These are phyloP conservation scores for Petrocephalus zakoni DNA, from an alignment of 2,113 vertebrate species.

Conservation along the genomic window DNA sequence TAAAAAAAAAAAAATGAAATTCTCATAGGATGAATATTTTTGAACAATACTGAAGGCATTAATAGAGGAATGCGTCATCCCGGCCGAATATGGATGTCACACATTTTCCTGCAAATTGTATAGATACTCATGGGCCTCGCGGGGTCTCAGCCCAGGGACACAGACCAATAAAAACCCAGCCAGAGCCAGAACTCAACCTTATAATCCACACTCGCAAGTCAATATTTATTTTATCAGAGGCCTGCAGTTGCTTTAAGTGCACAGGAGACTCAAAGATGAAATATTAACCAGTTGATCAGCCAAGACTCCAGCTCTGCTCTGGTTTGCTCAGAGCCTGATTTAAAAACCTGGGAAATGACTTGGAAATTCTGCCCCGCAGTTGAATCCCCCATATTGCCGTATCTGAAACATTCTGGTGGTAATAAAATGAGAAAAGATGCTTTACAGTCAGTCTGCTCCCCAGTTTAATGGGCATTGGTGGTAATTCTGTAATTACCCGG, in stretches of 20 bases:
- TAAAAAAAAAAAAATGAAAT: not conserved
- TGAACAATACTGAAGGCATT: not conserved
- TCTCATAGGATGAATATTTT: not conserved
- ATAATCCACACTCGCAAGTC: conserved; percentile 34
- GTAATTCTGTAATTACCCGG: conserved; percentile 7
- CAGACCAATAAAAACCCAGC: not conserved
- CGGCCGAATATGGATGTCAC: not conserved
- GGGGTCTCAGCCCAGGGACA: not conserved
- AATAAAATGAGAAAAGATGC: not conserved
- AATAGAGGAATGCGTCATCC: not conserved
- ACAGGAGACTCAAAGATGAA: conserved; percentile 35
- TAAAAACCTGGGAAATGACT: conserved; percentile 36
- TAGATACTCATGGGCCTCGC: not conserved
- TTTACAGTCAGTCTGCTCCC: not conserved
- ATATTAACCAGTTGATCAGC: conserved; percentile 38
- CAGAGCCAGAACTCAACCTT: conserved; percentile 28
- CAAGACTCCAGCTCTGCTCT: conserved; percentile 32
- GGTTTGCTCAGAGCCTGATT: conserved; percentile 36
- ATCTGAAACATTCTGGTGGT: not conserved
- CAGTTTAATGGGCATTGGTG: not conserved
- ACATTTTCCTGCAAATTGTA: not conserved
- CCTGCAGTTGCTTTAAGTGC: conserved; percentile 32
- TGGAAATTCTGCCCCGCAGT: conserved; percentile 28
- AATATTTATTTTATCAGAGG: conserved; percentile 41
- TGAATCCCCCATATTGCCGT: not conserved